These are phyloP conservation scores for Actinopyga echinites DNA, from an alignment of 53 echinoderm and acorn worm species.

Conservation along the genomic window DNA sequence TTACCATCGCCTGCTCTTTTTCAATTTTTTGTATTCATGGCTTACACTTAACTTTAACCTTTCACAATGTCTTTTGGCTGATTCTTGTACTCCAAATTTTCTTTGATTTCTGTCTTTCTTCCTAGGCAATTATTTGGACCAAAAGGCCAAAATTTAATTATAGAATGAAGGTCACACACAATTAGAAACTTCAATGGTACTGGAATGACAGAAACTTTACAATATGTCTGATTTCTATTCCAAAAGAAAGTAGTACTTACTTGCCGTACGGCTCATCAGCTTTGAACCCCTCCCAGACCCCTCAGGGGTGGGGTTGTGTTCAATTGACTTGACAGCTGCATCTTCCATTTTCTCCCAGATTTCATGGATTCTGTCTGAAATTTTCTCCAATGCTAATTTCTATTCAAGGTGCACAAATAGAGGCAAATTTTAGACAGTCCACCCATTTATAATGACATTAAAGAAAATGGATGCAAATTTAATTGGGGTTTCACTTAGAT, in stretches of 20 bases:
- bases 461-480: not conserved
- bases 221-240: not conserved
- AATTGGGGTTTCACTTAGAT: not conserved
- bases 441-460: not conserved
- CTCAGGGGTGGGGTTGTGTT: conserved; percentile 50
- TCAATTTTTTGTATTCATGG: no score
- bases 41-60: no score
- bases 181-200: no score
- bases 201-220: not conserved
- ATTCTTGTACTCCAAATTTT: no score
- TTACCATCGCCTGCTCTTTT: not conserved
- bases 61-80: no score
- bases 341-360: conserved; percentile 98
- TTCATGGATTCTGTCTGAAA: conserved; percentile 92
- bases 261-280: conserved; percentile 39
- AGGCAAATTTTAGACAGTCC: not conserved
- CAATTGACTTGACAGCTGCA: conserved; percentile 75
- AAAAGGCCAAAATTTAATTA: no score
- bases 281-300: conserved; percentile 9
- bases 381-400: conserved; percentile 94
- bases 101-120: no score
- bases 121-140: no score
- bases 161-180: no score
- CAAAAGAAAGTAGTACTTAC: not conserved
- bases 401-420: conserved; percentile 4